Base-by-base conservation (phyloP, 2,888 invertebrate genomes). In the Hyposoter didymator region DNA sequence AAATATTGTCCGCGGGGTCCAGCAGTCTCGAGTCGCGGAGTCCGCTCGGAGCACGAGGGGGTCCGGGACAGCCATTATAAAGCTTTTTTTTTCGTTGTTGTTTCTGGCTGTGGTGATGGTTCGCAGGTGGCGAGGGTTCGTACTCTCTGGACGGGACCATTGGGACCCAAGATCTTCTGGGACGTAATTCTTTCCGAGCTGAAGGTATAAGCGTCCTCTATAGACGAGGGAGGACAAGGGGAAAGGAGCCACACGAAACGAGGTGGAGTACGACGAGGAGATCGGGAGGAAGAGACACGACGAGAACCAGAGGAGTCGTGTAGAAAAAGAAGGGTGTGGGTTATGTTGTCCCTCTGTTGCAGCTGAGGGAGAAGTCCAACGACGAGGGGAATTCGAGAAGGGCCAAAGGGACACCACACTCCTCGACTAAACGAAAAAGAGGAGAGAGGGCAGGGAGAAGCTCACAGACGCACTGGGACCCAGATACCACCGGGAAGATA, bases 401-500 rank as follows among this genome's bases (percentile, higher is more conserved):
- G 45, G 72, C 72, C 45, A n/a, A 59, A 79, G 78, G 52, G 67
- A 69, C 59, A 59, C 59, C 59, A 59, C 62, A 35, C 62, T 32
- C 43, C 55, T 39, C 80, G 73, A 80, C 66, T 45, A 73, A 73
- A 80, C 55, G 35, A 62, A 64, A 69, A 75, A 43, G 66, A 73
- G 39, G 72, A 74, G 47, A 32, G 66, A 22, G 59, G 45, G 19
- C 43, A 35, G 22, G 28, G 52, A 67, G 59, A 67, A 59, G 78
- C 59, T n/a, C 43, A 69, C 69, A 59, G 43, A 59, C 22, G 55
- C 69, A 69, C 32, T n/a, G 78, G 67, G 78, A 69, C 89, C 84
- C 89, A 92, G 93, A 93, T 93, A 92, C 91, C 92, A 91, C 90
- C 90, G 89, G 87, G 87, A 90, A 93, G 93, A 93, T 93, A 93